These are phyloP conservation scores for Drosophila neotestacea DNA, from an alignment of 2,888 invertebrate species.

Conservation along the genomic window DNA sequence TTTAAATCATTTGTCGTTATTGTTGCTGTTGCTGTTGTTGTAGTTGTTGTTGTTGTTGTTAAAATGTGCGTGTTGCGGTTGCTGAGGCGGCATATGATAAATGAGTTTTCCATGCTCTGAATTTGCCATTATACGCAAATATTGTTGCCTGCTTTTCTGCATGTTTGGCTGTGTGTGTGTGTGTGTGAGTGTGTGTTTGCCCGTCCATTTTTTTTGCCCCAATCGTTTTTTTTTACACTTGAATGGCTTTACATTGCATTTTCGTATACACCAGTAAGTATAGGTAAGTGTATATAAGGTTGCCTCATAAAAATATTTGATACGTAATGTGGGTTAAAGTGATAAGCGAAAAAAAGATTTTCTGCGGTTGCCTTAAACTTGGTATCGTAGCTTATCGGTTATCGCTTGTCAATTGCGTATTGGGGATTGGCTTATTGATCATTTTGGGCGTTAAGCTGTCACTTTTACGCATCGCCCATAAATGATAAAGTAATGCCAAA, in stretches of 20 bases:
- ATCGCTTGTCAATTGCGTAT: slow-evolving; percentile 56
- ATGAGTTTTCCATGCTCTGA: slow-evolving; percentile 74
- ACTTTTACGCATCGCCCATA: slow-evolving; percentile 54
- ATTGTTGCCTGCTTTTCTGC: slow-evolving; percentile 52
- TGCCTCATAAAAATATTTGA: slow-evolving; percentile 52
- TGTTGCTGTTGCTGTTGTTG: slow-evolving; percentile 30
- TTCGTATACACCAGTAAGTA: slow-evolving; percentile 6
- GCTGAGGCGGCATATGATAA: slow-evolving; percentile 64
- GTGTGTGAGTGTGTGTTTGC: slow-evolving; percentile 2
- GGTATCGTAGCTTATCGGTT: slow-evolving; percentile 20
- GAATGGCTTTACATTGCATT: slow-evolving; percentile 58
- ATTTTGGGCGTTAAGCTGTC: slow-evolving; percentile 67
- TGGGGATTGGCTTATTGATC: slow-evolving; percentile 72
- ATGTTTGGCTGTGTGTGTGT: slow-evolving; percentile 11
- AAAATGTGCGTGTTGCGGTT: slow-evolving; percentile 58
- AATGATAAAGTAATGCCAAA: slow-evolving; percentile 36
- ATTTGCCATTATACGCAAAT: slow-evolving; percentile 57
- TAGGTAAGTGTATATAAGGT: slow-evolving; percentile 25
- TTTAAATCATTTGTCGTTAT: slow-evolving; percentile 69
- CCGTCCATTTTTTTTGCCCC: slow-evolving; percentile 6
- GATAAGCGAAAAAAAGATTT: slow-evolving; percentile 35
- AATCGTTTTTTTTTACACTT: slow-evolving; percentile 58
- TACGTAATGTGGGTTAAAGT: slow-evolving; percentile 39
- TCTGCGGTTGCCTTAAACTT: slow-evolving; percentile 15
- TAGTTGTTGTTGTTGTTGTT: slow-evolving; percentile 35